Evolutionary conservation across 2,797 vertebrate species (phyloP).

Genomic region (Phrynocephalus vlangalii): DNA sequence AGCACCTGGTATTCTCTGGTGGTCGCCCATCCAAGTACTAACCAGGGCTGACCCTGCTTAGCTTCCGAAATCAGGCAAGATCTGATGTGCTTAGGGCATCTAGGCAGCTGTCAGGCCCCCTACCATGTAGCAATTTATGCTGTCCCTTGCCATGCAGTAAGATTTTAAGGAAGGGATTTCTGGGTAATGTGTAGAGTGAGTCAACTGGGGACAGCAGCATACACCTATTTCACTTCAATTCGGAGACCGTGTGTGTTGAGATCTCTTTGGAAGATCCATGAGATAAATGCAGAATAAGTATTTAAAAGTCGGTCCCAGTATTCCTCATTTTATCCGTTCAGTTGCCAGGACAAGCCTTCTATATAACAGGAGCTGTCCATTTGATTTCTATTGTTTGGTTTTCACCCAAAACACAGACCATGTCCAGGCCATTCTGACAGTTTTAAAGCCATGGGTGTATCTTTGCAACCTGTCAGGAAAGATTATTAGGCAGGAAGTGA

Average conservation of each 20-base stretch:
- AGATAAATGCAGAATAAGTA: not conserved
- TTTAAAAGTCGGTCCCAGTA: not conserved
- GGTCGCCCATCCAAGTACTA: too few species aligned
- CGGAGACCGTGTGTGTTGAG: not conserved
- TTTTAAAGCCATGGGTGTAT: not conserved
- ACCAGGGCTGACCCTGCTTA: too few species aligned
- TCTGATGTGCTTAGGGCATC: too few species aligned
- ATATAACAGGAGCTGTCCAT: constrained; percentile 46
- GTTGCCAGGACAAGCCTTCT: constrained; percentile 62
- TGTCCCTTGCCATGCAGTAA: too few species aligned
- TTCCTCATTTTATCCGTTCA: constrained; percentile 24
- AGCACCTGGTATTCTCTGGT: too few species aligned
- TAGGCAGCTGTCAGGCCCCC: too few species aligned
- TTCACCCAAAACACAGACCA: not conserved
- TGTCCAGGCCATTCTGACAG: not conserved
- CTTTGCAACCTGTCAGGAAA: not conserved
- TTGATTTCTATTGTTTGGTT: constrained; percentile 21
- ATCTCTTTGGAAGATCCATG: not conserved
- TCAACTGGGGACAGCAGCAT: too few species aligned
- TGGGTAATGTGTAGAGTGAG: too few species aligned
- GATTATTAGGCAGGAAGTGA: not conserved
- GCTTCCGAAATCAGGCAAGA: too few species aligned
- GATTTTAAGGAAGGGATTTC: too few species aligned
- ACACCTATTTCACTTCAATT: not conserved
- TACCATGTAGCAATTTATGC: too few species aligned